Conservation (phyloP, 2,888 invertebrate genomes). For the Xylocampa areola region DNA sequence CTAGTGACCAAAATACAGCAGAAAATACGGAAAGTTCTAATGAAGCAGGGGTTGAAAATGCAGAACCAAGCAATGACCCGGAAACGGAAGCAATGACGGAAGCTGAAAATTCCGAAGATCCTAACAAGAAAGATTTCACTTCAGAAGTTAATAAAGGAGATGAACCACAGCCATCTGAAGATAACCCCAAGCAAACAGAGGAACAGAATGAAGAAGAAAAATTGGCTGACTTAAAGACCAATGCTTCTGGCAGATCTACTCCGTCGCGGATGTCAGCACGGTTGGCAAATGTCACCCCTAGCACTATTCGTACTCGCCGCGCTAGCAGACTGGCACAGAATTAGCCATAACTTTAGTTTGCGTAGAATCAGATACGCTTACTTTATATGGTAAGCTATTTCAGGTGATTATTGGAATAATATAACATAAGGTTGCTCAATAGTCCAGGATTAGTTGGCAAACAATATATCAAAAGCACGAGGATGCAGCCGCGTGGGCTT, state of each 20-base stretch:
- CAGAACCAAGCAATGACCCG: not conserved
- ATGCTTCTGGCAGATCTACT: conserved; percentile 61
- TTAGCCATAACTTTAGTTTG: conserved; percentile 19
- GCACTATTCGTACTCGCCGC: conserved; percentile 73
- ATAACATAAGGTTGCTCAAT: not conserved
- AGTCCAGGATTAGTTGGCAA: too few relatives aligned
- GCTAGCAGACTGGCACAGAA: conserved; percentile 72
- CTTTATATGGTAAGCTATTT: too few relatives aligned
- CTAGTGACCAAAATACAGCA: not conserved
- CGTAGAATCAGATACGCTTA: conserved; percentile 2
- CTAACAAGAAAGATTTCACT: conserved; percentile 3
- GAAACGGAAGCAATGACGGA: not conserved
- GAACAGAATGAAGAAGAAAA: conserved; percentile 30
- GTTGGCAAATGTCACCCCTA: conserved; percentile 68
- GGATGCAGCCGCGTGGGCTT: too few relatives aligned
- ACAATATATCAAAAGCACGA: too few relatives aligned
- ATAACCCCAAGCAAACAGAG: not conserved
- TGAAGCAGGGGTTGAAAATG: conserved; percentile 3
- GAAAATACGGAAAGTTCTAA: not conserved
- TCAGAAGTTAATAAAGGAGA: not conserved
- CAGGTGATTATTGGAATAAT: not conserved
- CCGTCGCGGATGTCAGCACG: conserved; percentile 70
- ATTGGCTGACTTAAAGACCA: conserved; percentile 54
- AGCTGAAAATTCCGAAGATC: conserved; percentile 3
- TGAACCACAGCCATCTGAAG: conserved; percentile 2